These are phyloP conservation scores for Dryas iulia DNA, from an alignment of 1,140 invertebrate genomes.

Conservation along the genomic window DNA sequence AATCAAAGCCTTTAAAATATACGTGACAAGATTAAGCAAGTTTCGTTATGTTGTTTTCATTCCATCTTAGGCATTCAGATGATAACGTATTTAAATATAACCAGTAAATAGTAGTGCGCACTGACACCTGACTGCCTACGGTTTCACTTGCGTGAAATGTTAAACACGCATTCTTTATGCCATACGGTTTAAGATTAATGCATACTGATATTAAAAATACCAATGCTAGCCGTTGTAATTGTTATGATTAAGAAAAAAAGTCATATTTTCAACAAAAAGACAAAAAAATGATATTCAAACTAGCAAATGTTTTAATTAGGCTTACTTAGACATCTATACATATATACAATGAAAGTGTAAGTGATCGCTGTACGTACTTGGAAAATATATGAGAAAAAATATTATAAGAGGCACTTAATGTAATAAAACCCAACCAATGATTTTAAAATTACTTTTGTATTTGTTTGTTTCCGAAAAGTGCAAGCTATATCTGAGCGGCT, in stretches of 20 bases:
- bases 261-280: neutral
- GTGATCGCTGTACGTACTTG: too few species aligned
- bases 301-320: neutral
- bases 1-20: conserved; percentile 9
- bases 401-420: too few species aligned
- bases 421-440: too few species aligned
- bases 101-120: neutral
- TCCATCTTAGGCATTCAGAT: neutral
- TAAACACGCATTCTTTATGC: conserved; percentile 4
- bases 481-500: too few species aligned
- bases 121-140: conserved; percentile 8
- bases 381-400: too few species aligned
- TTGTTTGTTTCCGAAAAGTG: too few species aligned
- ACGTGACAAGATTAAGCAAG: conserved; percentile 13
- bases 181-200: neutral
- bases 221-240: neutral
- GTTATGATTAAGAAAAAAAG: neutral
- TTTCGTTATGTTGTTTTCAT: neutral
- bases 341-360: too few species aligned
- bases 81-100: conserved; percentile 15
- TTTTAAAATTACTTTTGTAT: too few species aligned
- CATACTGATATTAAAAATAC: neutral
- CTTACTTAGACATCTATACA: too few species aligned
- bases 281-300: too few species aligned
- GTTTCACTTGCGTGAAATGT: conserved; percentile 27